Evolutionary conservation across 2,888 invertebrate genomes (phyloP).

Genomic region (Drosophila quasianomalipes): DNA sequence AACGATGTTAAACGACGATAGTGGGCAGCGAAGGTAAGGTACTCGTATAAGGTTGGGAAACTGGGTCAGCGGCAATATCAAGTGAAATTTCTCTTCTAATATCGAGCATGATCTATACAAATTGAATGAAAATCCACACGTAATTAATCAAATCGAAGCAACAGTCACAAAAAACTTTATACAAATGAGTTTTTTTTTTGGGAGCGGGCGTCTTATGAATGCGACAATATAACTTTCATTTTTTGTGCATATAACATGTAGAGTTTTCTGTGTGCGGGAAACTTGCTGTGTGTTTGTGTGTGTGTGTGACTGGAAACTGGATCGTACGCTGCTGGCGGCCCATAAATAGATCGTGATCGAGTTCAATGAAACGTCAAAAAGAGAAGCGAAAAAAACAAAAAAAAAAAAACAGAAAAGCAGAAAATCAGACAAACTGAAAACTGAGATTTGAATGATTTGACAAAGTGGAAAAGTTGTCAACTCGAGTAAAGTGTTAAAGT

Average conservation of each 20-base stretch:
- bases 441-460: slow-evolving; percentile 5
- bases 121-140: neutral
- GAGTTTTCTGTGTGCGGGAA: slow-evolving; percentile 19
- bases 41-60: slow-evolving; percentile 29
- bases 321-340: slow-evolving; percentile 58
- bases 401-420: too few species aligned
- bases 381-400: slow-evolving; percentile 5
- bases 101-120: neutral
- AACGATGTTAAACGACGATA: slow-evolving; percentile 3
- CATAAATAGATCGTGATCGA: slow-evolving; percentile 54
- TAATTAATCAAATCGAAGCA: slow-evolving; percentile 33
- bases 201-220: slow-evolving; percentile 26
- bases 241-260: slow-evolving; percentile 41
- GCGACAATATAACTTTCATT: slow-evolving; percentile 68
- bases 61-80: slow-evolving; percentile 34
- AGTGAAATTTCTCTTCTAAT: slow-evolving; percentile 13
- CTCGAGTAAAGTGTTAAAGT: slow-evolving; percentile 3
- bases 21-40: neutral
- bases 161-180: slow-evolving; percentile 15
- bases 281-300: slow-evolving; percentile 3
- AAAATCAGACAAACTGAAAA: slow-evolving; percentile 5
- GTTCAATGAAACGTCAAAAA: slow-evolving; percentile 61
- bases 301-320: slow-evolving; percentile 64
- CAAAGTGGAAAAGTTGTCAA: slow-evolving; percentile 34
- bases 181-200: slow-evolving; percentile 21